phyloP scores from a whole-genome alignment of 2,797 vertebrate species.

The Xenops minutus region DNA sequence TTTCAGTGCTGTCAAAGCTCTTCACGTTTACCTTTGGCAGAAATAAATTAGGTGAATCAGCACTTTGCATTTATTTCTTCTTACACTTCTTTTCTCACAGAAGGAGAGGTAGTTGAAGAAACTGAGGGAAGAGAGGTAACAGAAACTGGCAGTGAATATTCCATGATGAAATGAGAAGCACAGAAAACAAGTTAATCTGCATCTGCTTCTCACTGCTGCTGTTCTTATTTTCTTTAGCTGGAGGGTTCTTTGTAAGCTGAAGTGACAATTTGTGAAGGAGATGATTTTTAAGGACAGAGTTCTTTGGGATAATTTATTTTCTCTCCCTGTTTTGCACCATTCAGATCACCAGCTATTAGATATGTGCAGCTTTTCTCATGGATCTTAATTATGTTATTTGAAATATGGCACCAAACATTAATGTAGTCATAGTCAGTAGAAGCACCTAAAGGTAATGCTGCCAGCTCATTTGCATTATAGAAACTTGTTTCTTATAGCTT shows the following conservation, averaged over 20 bases:
- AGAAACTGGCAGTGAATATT: not conserved
- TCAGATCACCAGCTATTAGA: not conserved
- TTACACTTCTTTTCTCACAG: not conserved
- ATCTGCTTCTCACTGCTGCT: not conserved
- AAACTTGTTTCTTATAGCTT: not conserved
- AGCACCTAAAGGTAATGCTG: not conserved
- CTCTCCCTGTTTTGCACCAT: not conserved
- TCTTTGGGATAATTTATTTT: not conserved
- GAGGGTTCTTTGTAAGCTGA: not conserved
- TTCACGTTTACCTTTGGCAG: not conserved
- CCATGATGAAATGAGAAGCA: not conserved
- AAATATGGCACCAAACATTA: not conserved
- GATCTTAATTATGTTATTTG: not conserved
- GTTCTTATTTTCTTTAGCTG: not conserved
- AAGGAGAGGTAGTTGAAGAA: not conserved
- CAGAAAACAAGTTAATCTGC: not conserved
- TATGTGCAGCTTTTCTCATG: not conserved
- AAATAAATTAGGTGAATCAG: not conserved
- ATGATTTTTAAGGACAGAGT: not conserved
- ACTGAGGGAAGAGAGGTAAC: not conserved
- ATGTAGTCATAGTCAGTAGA: not conserved
- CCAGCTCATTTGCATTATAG: not conserved
- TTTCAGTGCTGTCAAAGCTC: not conserved
- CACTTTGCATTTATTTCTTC: not conserved
- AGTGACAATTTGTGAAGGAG: not conserved